phyloP scores from a whole-genome alignment of 2,797 vertebrate genomes.

The Aselliscus stoliczkanus region DNA sequence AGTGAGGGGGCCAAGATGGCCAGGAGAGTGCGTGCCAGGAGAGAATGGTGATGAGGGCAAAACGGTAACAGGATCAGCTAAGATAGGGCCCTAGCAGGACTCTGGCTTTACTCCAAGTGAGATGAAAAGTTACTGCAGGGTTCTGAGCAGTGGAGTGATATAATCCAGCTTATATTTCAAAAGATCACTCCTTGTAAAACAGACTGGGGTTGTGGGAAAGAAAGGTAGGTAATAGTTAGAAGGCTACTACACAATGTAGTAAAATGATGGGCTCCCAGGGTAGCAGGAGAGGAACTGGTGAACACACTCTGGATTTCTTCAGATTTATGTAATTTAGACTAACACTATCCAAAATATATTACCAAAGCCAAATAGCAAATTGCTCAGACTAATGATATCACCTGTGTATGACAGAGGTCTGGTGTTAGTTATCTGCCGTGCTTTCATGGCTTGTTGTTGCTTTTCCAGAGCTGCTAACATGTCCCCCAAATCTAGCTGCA shows the following conservation, averaged over 20 bases:
- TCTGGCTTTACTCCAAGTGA: not conserved
- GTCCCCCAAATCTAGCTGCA: conserved; percentile 96
- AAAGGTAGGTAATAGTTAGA: not conserved
- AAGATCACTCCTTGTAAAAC: not conserved
- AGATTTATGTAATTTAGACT: not conserved
- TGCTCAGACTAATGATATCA: conserved; percentile 56
- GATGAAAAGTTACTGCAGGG: not conserved
- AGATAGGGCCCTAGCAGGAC: not conserved
- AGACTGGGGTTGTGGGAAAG: not conserved
- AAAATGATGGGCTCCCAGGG: not conserved
- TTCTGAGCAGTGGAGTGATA: not conserved
- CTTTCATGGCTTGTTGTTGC: conserved; percentile 97
- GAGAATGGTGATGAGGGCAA: not conserved
- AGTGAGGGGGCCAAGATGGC: not conserved
- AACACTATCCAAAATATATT: not conserved
- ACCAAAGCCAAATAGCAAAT: not conserved
- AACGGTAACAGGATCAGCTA: not conserved
- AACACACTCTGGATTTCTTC: not conserved
- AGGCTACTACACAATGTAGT: not conserved
- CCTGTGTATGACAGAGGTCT: conserved; percentile 93
- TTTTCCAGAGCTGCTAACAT: conserved; percentile 97
- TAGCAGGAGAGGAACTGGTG: not conserved
- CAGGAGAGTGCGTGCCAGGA: not conserved
- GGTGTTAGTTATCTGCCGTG: conserved; percentile 94
- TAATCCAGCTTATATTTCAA: not conserved